Base-by-base conservation (phyloP, 2,888 invertebrate species). In the Cremastobaeus sp. region DNA sequence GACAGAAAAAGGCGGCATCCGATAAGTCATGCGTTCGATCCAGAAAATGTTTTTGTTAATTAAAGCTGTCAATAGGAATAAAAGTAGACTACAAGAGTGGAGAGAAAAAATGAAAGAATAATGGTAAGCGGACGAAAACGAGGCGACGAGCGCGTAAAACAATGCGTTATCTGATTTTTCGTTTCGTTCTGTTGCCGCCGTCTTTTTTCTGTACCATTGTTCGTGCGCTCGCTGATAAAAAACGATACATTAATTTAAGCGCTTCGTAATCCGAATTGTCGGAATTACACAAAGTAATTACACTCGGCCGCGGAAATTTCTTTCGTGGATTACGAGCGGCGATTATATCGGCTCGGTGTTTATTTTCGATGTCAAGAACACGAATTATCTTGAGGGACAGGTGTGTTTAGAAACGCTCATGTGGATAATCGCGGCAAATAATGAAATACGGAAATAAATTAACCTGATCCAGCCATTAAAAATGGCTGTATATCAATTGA, bases 241-340 rank as follows among this genome's bases (percentile, higher is more conserved):
- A 43, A 34, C 28, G 43, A 41, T 43, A 21, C 43, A 50, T 41
- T 62, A 41, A 50, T 41, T 48, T 32, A 41, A 50, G 25, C 37
- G 64, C 52, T 34, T 35, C 32, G 54, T 54, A 64, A 64, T 54
- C 54, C 12, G 37, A 45, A 54, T 64, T 28, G 54, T 14, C 37
- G 20, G 45, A 45, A 30, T 54, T 54, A 37, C 64, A 50, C 21
- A 25, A 35, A 64, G 62, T 28, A 64, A 64, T 64, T 64, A 62
- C 17, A 32, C 11, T 41, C 25, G 57, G 34, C 14, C 14, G 45
- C 17, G 39, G 52, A 52, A 64, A 64, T 43, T 64, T 64, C 62
- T 52, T 64, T 64, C 62, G 21, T 6, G 41, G 32, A 52, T 64
- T 64, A 41, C 34, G 41, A 30, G 25, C 32, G 17, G 34, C 25